Percentiles rank a stretch among this genome's conserved stretches.
Evolutionary conservation across 1,140 invertebrate species (phyloP).

Genomic region (Brachystomella parvula): DNA sequence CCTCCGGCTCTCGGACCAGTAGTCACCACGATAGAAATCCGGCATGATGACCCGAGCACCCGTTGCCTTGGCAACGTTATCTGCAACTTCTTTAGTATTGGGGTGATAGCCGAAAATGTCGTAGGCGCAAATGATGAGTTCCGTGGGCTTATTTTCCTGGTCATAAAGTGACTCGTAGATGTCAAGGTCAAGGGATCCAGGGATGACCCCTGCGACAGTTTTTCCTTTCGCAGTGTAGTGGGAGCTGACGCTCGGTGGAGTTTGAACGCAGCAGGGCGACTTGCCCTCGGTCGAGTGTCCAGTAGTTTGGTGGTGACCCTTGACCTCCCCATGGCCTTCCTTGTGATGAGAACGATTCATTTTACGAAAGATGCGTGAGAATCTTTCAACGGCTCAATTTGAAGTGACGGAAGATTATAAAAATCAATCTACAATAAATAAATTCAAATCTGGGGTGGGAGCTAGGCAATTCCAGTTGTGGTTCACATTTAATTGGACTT

Average conservation of each 20-base stretch:
- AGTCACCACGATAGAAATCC: conserved; percentile 17
- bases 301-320: too few species aligned
- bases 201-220: not conserved
- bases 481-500: too few species aligned
- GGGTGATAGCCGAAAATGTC: conserved; percentile 24
- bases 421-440: too few species aligned
- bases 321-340: too few species aligned
- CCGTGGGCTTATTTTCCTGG: not conserved
- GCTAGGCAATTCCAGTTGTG: too few species aligned
- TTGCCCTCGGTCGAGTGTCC: too few species aligned
- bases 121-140: conserved; percentile 20
- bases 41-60: conserved; percentile 23
- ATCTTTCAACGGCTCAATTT: too few species aligned
- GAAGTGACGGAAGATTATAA: too few species aligned
- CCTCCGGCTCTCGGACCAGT: not conserved
- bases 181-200: not conserved
- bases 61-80: conserved; percentile 10
- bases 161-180: conserved; percentile 11
- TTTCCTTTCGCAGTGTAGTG: conserved; percentile 7
- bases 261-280: conserved; percentile 7
- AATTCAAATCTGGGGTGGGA: too few species aligned
- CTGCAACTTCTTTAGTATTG: conserved; percentile 21
- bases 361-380: too few species aligned
- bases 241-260: conserved; percentile 1
- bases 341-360: too few species aligned